phyloP scores from a whole-genome alignment of 2,113 vertebrate genomes.

The Mesoclemmys tuberculata region DNA sequence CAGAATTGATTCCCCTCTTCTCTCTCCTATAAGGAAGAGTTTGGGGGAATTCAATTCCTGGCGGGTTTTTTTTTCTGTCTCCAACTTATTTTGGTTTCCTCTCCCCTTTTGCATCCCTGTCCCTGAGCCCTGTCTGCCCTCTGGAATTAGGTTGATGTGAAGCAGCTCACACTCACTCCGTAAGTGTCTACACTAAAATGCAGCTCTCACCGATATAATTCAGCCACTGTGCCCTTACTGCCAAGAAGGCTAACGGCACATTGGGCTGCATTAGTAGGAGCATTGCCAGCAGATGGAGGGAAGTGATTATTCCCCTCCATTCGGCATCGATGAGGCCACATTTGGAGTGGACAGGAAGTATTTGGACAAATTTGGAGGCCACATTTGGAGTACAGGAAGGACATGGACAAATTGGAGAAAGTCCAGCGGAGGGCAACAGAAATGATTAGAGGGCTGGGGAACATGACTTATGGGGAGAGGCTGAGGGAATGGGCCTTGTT shows the following conservation, averaged over 20 bases:
- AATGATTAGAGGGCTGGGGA: background rate
- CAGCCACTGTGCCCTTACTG: no score
- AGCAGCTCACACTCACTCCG: background rate
- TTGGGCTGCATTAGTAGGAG: no score
- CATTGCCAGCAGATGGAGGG: no score
- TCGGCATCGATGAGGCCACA: no score
- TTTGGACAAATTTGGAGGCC: no score
- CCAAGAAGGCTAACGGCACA: no score
- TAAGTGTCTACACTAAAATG: background rate
- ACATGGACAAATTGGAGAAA: background rate
- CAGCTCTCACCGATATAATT: background rate
- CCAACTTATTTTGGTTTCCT: background rate
- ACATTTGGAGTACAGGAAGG: no score
- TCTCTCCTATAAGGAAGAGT: background rate
- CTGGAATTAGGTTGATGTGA: background rate
- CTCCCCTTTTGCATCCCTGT: background rate
- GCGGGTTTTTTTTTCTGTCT: background rate
- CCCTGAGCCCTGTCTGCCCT: background rate
- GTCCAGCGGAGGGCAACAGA: background rate
- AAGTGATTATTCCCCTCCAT: no score
- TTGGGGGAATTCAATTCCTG: background rate
- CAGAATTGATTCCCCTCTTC: background rate
- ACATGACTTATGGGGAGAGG: background rate
- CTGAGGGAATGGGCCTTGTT: background rate
- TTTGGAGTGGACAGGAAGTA: no score